Base-by-base conservation (phyloP, 2,888 invertebrate species). In the Polydrusus pterygomalis region DNA sequence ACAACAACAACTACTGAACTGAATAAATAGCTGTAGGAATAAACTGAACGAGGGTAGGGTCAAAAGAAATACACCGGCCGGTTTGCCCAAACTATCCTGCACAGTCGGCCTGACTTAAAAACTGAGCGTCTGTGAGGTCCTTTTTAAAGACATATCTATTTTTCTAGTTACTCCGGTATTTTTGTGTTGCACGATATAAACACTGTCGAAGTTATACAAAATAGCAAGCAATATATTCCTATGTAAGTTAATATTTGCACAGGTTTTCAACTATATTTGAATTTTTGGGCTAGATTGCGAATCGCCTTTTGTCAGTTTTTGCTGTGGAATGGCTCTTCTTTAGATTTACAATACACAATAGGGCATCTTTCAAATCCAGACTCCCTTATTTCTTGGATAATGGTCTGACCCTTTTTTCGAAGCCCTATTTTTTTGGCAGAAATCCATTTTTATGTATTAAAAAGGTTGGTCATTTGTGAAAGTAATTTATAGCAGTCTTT, bases 401-500 rank as follows among this genome's bases (percentile, higher is more conserved):
- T 17, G 47, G 47, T 17, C 47, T 47, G 47, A 47, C 47, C 47
- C 47, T 47, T 47, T 47, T 47, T 47, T 17, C 47, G 17, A 47
- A 17, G n/a, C 6, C 47, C 17, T 47, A 17, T 47, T 47, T 47
- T n/a, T 47, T 47, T 47, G 13, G 8, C 15, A 9, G 47, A 17
- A 47, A 47, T 47, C 47, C 47, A 47, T 47, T 47, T 47, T 47
- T 17, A 17, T 47, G 17, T 47, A 9, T 17, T 17, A n/a, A 47
- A 47, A 47, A 47, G n/a, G 47, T 47, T 17, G 47, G 17, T 47
- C 47, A 47, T 47, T 47, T 47, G 47, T 47, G 47, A 47, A 47
- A 47, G 47, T 17, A 47, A 47, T 47, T 47, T 47, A 17, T 15
- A 5, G 17, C 47, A 15, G 17, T 17, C 47, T 15, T 47, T 47